Conservation (phyloP, 2,113 vertebrate genomes). For the Hippocampus barbouri region DNA sequence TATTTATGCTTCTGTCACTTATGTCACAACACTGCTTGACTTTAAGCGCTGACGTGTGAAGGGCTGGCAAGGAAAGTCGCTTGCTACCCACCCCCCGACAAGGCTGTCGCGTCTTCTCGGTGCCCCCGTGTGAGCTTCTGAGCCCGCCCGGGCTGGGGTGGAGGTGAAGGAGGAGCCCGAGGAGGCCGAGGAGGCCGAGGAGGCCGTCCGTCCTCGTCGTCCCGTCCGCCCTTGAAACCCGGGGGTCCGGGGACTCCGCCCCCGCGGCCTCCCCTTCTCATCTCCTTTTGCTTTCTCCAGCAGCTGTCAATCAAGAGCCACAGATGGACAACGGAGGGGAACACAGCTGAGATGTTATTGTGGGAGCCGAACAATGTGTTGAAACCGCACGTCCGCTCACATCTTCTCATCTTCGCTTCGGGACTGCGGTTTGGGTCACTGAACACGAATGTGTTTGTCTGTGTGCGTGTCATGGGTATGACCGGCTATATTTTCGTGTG, state of each 20-base stretch:
- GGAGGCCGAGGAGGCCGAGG: constrained; percentile 22
- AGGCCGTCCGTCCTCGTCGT: not conserved
- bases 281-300: constrained; percentile 46
- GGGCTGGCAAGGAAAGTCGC: constrained; percentile 35
- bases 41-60: constrained; percentile 36
- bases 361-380: not conserved
- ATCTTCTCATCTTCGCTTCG: not conserved
- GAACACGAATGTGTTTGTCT: too few species aligned
- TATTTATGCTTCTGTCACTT: constrained; percentile 24
- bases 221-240: not conserved
- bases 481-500: too few species aligned
- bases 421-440: not conserved
- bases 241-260: constrained; percentile 31
- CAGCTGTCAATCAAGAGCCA: constrained; percentile 69
- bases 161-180: constrained; percentile 2
- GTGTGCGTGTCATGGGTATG: too few species aligned
- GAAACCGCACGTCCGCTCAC: not conserved
- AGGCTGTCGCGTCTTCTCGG: not conserved
- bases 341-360: constrained; percentile 9
- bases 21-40: constrained; percentile 52
- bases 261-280: constrained; percentile 53
- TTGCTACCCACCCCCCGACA: constrained; percentile 10
- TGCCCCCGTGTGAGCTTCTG: constrained; percentile 25
- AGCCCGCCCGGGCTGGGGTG: not conserved
- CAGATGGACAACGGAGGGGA: constrained; percentile 63